Conservation (phyloP, 2,888 invertebrate genomes). For the Brachycybe producta region DNA sequence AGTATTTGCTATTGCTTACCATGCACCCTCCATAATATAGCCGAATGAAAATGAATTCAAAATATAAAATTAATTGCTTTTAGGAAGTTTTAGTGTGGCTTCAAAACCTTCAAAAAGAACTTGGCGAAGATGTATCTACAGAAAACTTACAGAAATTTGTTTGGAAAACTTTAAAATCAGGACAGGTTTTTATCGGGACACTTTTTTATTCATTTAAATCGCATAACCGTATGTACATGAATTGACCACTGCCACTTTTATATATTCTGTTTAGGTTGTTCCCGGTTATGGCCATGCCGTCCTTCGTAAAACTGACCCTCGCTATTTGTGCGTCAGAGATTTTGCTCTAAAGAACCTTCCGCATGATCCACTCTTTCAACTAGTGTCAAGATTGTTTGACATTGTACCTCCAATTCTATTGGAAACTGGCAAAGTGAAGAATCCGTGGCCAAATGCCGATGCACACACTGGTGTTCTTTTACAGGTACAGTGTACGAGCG, state of each 20-base stretch:
- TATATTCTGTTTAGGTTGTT: conserved; percentile 60
- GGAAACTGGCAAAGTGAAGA: conserved; percentile 90
- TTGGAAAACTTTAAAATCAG: conserved; percentile 89
- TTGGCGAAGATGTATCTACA: conserved; percentile 75
- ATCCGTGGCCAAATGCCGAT: conserved; percentile 98
- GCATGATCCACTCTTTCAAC: conserved; percentile 77
- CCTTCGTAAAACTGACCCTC: conserved; percentile 82
- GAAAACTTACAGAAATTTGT: conserved; percentile 91
- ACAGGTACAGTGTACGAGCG: conserved; percentile 45
- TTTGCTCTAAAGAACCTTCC: conserved; percentile 88
- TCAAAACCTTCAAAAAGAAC: conserved; percentile 69
- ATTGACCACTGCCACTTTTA: too few species aligned
- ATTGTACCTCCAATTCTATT: conserved; percentile 81
- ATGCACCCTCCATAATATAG: too few species aligned
- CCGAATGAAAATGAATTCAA: too few species aligned
- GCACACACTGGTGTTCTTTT: conserved; percentile 88
- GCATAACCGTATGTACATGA: too few species aligned
- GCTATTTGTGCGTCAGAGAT: conserved; percentile 85
- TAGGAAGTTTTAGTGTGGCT: conserved; percentile 80
- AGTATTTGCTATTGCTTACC: conserved; percentile 2
- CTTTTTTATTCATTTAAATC: too few species aligned
- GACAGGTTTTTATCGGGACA: too few species aligned
- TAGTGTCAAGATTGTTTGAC: conserved; percentile 81
- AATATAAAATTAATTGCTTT: too few species aligned
- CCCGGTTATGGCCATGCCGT: conserved; percentile 96